Evolutionary conservation across 2,113 vertebrate genomes (phyloP).

Genomic region (Alectura lathami): DNA sequence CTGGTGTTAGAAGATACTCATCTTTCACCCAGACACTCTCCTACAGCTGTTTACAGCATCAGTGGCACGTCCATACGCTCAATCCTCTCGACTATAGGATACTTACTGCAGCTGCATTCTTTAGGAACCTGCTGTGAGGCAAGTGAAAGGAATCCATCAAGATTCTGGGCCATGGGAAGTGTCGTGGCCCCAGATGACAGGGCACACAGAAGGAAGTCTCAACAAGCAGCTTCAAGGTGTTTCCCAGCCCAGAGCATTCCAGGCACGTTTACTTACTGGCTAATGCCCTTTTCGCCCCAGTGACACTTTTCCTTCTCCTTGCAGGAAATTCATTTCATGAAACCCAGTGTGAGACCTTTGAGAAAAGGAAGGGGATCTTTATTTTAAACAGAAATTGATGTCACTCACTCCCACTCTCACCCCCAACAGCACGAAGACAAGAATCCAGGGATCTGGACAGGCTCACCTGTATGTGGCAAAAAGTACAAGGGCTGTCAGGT

Average conservation of each 20-base stretch:
- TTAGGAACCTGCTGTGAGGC: neutral
- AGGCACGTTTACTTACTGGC: neutral
- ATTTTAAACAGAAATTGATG: neutral
- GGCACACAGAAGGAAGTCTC: neutral
- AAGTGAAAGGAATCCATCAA: neutral
- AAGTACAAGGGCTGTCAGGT: neutral
- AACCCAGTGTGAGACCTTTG: neutral
- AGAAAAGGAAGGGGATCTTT: neutral
- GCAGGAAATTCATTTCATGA: neutral
- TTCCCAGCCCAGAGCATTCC: neutral
- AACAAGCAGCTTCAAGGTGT: neutral
- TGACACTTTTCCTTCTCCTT: neutral
- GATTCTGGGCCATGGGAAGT: neutral
- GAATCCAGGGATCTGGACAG: neutral
- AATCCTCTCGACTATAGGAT: neutral
- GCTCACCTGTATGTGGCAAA: neutral
- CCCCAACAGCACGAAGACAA: neutral
- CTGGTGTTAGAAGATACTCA: neutral
- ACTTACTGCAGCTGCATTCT: neutral
- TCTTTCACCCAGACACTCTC: neutral
- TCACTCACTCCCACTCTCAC: neutral
- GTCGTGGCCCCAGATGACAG: too few relatives aligned
- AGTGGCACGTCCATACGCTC: neutral
- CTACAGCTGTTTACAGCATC: neutral
- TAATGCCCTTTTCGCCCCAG: neutral